A percentile compares a stretch with the other conserved stretches of the same genome.
Conservation (phyloP, 2,113 vertebrate genomes). For the Chaetops frenatus region DNA sequence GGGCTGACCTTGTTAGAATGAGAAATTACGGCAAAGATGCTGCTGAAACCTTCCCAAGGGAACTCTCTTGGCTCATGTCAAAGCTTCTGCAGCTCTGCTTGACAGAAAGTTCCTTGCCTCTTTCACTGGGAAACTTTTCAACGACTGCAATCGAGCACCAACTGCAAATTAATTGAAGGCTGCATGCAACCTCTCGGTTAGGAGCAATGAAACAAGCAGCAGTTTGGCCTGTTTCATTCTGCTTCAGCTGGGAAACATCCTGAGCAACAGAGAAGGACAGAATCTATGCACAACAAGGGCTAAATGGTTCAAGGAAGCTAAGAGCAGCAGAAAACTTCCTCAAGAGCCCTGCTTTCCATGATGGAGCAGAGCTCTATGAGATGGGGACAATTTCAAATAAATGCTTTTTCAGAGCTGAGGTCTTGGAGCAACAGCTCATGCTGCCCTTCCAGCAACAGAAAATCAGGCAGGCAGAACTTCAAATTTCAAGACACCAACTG, state of each 20-base stretch:
- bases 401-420: neutral
- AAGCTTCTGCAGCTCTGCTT: neutral
- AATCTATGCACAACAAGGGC: neutral
- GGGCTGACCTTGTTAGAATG: neutral
- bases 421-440: neutral
- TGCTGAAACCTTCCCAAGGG: neutral
- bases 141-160: neutral
- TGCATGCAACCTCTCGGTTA: conserved; percentile 21
- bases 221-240: conserved; percentile 22
- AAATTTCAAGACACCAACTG: neutral
- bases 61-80: neutral
- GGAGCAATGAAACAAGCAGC: conserved; percentile 42
- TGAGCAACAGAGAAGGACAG: neutral
- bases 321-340: neutral
- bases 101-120: neutral
- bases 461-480: neutral
- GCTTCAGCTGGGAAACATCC: conserved; percentile 56
- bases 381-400: neutral
- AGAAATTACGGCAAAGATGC: neutral
- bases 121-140: neutral
- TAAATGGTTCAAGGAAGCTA: neutral
- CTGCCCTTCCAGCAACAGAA: neutral
- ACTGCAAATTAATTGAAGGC: neutral
- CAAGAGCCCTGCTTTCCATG: neutral
- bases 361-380: neutral